These are phyloP conservation scores for Oxytorus armatus DNA, from an alignment of 2,888 invertebrate genomes.

Conservation along the genomic window DNA sequence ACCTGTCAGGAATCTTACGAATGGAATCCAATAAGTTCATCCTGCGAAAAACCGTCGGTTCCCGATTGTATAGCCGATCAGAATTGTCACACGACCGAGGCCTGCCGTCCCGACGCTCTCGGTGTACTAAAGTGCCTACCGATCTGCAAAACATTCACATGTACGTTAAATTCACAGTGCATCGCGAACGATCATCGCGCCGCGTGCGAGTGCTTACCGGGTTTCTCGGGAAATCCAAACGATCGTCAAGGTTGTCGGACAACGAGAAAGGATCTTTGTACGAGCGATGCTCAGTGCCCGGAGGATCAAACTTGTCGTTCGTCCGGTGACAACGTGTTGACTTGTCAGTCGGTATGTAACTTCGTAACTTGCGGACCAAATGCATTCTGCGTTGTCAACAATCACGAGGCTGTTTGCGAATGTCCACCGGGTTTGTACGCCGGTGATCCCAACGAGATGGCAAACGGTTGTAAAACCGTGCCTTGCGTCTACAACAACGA, in stretches of 20 bases:
- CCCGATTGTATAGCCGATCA: conserved; percentile 91
- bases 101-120: conserved; percentile 93
- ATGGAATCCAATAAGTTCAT: conserved; percentile 93
- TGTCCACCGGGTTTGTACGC: conserved; percentile 95
- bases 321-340: conserved; percentile 86
- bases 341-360: conserved; percentile 92
- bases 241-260: conserved; percentile 94
- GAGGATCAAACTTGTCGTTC: conserved; percentile 92
- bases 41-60: conserved; percentile 94
- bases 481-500: conserved; percentile 95
- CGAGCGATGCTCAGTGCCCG: conserved; percentile 92
- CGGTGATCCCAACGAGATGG: conserved; percentile 93
- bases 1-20: conserved; percentile 91
- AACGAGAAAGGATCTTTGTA: conserved; percentile 90
- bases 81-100: conserved; percentile 89
- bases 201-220: conserved; percentile 93
- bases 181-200: conserved; percentile 90
- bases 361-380: conserved; percentile 92
- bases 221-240: conserved; percentile 95
- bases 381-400: conserved; percentile 94
- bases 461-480: conserved; percentile 91
- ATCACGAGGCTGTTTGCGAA: conserved; percentile 95
- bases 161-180: conserved; percentile 93
- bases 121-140: conserved; percentile 93
- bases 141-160: conserved; percentile 92